A percentile compares a stretch with the other conserved stretches of the same genome.
Evolutionary conservation across 2,888 invertebrate species (phyloP).

Genomic region (Oligia latruncula): DNA sequence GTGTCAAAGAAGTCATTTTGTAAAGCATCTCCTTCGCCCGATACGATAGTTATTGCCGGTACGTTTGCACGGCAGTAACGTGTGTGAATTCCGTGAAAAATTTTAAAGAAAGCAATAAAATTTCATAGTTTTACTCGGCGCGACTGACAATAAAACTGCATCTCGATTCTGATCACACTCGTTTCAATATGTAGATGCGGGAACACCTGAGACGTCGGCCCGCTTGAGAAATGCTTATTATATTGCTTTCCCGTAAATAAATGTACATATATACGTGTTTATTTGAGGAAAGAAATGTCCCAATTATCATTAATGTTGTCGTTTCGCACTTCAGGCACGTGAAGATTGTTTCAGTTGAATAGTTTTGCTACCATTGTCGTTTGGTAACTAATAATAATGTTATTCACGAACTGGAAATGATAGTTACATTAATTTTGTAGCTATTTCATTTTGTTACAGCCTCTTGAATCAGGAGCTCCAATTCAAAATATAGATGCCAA

Average conservation of each 20-base stretch:
- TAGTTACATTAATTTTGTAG: slow-evolving; percentile 5
- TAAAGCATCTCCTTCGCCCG: slow-evolving; percentile 57
- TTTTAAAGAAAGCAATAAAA: slow-evolving; percentile 81
- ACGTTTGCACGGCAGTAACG: slow-evolving; percentile 72
- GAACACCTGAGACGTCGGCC: slow-evolving; percentile 85
- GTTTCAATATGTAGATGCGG: slow-evolving; percentile 86
- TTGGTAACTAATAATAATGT: slow-evolving; percentile 11
- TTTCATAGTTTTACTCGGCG: slow-evolving; percentile 83
- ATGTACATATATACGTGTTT: slow-evolving; percentile 68
- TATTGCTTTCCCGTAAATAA: slow-evolving; percentile 85
- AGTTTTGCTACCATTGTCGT: slow-evolving; percentile 28
- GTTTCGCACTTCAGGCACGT: slow-evolving; percentile 51
- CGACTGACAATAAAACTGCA: slow-evolving; percentile 89
- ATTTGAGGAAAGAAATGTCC: slow-evolving; percentile 63
- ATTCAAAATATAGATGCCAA: not conserved
- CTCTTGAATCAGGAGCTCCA: not conserved
- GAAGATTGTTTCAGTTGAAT: slow-evolving; percentile 41
- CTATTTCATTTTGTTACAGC: not conserved
- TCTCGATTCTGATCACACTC: slow-evolving; percentile 89
- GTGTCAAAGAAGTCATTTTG: slow-evolving; percentile 69
- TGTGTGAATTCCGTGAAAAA: slow-evolving; percentile 73
- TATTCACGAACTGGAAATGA: slow-evolving; percentile 20
- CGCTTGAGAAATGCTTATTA: slow-evolving; percentile 86
- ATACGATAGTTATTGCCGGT: slow-evolving; percentile 66
- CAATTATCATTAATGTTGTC: slow-evolving; percentile 67